These are phyloP conservation scores for Furcula furcula DNA, from an alignment of 2,888 invertebrate genomes.

Conservation along the genomic window DNA sequence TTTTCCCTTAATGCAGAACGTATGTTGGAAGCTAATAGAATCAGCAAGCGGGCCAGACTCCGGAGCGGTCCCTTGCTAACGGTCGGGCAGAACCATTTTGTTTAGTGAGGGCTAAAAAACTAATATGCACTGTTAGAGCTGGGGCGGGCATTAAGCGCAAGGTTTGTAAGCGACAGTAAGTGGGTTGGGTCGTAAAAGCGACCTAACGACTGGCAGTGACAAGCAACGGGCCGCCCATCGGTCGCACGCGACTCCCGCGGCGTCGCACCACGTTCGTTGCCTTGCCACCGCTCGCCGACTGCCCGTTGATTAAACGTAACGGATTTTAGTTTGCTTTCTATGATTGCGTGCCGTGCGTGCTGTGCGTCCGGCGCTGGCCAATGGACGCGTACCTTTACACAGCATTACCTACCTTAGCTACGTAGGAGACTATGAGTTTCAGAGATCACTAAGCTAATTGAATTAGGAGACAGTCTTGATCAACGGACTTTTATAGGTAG, in stretches of 20 bases:
- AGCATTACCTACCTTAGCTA: too few species aligned
- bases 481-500: too few species aligned
- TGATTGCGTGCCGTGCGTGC: too few species aligned
- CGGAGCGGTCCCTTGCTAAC: constrained; percentile 40
- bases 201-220: constrained; percentile 51
- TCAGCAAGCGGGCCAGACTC: constrained; percentile 40
- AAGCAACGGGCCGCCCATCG: constrained; percentile 50
- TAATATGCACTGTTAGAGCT: constrained; percentile 45
- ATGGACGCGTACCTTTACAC: too few species aligned
- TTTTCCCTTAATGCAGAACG: constrained; percentile 43
- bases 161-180: constrained; percentile 49
- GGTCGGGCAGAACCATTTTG: constrained; percentile 37
- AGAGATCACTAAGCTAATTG: too few species aligned
- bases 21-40: constrained; percentile 51
- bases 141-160: constrained; percentile 61
- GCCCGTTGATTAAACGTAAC: too few species aligned
- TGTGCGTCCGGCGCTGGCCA: too few species aligned
- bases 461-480: too few species aligned
- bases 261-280: constrained; percentile 30
- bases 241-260: constrained; percentile 59
- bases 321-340: too few species aligned
- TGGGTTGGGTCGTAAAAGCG: constrained; percentile 59
- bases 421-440: too few species aligned
- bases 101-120: constrained; percentile 54
- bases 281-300: constrained; percentile 21